phyloP scores from a whole-genome alignment of 2,888 invertebrate species.

The Heterodera filipjevi region DNA sequence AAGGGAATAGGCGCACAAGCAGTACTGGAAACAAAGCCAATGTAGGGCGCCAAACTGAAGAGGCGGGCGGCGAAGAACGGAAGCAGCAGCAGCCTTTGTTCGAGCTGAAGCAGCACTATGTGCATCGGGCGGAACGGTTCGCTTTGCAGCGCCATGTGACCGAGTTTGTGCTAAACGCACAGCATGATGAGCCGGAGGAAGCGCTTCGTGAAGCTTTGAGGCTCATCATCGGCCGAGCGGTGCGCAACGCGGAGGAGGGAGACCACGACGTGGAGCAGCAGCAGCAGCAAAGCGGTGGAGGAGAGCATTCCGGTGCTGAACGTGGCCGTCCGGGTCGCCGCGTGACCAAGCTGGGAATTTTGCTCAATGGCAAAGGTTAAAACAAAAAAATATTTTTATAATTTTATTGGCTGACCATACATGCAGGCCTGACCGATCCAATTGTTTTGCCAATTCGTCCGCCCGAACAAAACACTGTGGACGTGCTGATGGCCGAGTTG shows the following conservation, averaged over 20 bases:
- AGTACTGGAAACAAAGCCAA: no score
- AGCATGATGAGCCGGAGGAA: not conserved
- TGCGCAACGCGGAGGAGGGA: not conserved
- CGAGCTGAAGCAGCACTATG: not conserved
- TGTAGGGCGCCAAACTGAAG: no score
- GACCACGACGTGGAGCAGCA: not conserved
- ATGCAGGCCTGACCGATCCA: not conserved
- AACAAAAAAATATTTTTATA: no score
- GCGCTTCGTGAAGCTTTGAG: not conserved
- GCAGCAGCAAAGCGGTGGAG: not conserved
- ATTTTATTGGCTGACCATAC: no score
- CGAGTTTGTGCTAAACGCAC: not conserved
- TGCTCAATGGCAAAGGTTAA: not conserved
- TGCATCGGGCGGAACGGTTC: not conserved
- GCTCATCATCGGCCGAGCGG: not conserved
- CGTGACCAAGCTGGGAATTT: not conserved
- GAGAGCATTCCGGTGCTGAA: not conserved
- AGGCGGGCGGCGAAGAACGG: no score
- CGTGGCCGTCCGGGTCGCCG: not conserved
- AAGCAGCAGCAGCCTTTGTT: not conserved
- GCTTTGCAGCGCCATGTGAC: not conserved
- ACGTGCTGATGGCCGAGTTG: not conserved
- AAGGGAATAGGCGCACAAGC: not conserved
- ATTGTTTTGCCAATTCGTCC: not conserved
- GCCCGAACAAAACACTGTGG: not conserved